Conservation (phyloP, 2,797 vertebrate species). For the Sebastes itinus region DNA sequence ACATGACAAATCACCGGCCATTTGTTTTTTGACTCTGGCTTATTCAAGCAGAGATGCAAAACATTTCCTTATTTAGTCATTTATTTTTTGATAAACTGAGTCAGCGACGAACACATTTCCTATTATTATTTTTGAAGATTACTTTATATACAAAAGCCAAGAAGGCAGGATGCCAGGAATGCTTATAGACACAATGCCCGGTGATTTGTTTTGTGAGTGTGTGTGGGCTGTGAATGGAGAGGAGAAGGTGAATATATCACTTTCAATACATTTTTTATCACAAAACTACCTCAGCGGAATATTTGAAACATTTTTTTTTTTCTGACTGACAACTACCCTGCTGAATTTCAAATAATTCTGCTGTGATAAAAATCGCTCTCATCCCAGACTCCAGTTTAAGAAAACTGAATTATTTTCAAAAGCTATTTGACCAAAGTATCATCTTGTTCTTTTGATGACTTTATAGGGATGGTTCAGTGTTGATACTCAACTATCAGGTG, state of each 20-base stretch:
- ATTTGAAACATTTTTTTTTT: neutral
- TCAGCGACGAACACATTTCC: neutral
- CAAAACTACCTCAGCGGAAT: neutral
- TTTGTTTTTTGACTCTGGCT: slow-evolving; percentile 39
- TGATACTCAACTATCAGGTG: neutral
- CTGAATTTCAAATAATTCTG: neutral
- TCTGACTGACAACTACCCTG: neutral
- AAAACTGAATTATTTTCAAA: neutral
- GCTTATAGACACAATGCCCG: slow-evolving; percentile 15
- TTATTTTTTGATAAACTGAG: neutral
- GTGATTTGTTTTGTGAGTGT: slow-evolving; percentile 62
- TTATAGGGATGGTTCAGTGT: neutral
- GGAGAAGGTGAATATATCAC: neutral
- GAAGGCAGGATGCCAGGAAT: neutral
- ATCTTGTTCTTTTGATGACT: neutral
- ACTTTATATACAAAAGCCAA: neutral
- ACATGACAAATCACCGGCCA: slow-evolving; percentile 68
- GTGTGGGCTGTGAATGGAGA: slow-evolving; percentile 10
- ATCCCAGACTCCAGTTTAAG: neutral
- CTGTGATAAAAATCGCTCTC: neutral
- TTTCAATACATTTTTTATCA: neutral
- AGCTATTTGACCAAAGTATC: neutral
- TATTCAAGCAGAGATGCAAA: slow-evolving; percentile 18
- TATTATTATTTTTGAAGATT: slow-evolving; percentile 12
- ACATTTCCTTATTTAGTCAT: slow-evolving; percentile 33